Conservation (phyloP, 2,888 invertebrate genomes). For the Syritta pipiens region DNA sequence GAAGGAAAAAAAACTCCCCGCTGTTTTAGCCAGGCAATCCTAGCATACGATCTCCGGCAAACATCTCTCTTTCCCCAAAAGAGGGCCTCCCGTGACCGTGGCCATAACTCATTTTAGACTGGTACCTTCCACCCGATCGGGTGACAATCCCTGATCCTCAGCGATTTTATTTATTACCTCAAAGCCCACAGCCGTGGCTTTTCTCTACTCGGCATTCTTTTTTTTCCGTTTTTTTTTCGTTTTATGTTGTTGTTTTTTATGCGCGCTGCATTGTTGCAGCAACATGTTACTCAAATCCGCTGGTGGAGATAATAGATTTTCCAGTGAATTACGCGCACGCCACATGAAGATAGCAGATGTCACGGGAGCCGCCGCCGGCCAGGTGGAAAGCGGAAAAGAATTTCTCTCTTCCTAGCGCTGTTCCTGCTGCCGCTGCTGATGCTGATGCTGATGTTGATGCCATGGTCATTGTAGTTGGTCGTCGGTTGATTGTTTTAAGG, state of each 20-base stretch:
- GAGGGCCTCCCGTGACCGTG: conserved; percentile 21
- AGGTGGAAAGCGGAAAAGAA: conserved; percentile 40
- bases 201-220: conserved; percentile 1
- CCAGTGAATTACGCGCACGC: conserved; percentile 59
- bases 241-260: neutral
- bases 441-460: too few relatives aligned
- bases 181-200: conserved; percentile 24
- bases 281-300: conserved; percentile 62
- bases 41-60: conserved; percentile 41
- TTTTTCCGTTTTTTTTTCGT: conserved; percentile 8
- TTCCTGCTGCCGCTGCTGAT: conserved; percentile 3
- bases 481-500: conserved; percentile 69
- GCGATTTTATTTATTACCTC: conserved; percentile 53
- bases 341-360: conserved; percentile 52
- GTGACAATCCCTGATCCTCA: conserved; percentile 61
- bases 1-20: conserved; percentile 26
- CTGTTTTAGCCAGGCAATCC: conserved; percentile 34
- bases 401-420: conserved; percentile 41
- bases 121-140: conserved; percentile 32
- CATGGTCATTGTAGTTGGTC: conserved; percentile 44
- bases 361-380: conserved; percentile 17
- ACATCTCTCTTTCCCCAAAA: conserved; percentile 45
- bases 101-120: conserved; percentile 58
- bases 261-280: conserved; percentile 50
- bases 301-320: conserved; percentile 65